Evolutionary conservation across 2,888 invertebrate species (phyloP).

Genomic region (Macropis europaea): DNA sequence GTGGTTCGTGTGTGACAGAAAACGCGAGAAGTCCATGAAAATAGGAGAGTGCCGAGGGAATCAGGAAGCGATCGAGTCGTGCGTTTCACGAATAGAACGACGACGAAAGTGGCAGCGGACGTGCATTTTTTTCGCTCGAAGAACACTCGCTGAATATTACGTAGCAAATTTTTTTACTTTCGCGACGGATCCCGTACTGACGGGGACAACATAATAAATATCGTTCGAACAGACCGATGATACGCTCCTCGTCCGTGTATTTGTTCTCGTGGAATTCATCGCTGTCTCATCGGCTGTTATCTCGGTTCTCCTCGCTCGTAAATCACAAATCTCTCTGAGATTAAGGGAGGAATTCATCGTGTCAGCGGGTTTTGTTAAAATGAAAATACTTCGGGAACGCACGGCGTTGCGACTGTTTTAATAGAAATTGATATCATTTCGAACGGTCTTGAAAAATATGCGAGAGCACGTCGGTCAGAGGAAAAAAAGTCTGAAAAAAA

Average conservation of each 20-base stretch:
- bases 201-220: slow-evolving; percentile 46
- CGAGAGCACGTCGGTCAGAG: not conserved
- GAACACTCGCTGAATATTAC: slow-evolving; percentile 44
- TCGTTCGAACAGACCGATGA: slow-evolving; percentile 14
- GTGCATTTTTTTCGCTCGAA: slow-evolving; percentile 10
- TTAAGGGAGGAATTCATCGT: slow-evolving; percentile 3
- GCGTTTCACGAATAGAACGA: too few relatives aligned
- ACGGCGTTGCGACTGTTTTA: slow-evolving; percentile 10
- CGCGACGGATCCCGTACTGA: slow-evolving; percentile 38
- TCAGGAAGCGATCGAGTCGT: too few relatives aligned
- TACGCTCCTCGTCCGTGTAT: too few relatives aligned
- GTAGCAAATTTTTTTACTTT: slow-evolving; percentile 48
- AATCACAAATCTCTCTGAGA: not conserved
- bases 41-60: too few relatives aligned
- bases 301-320: not conserved
- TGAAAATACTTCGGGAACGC: not conserved
- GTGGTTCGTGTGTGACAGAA: slow-evolving; percentile 40
- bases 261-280: too few relatives aligned
- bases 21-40: slow-evolving; percentile 31
- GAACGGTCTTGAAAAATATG: slow-evolving; percentile 15
- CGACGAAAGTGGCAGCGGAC: slow-evolving; percentile 28
- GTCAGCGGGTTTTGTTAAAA: slow-evolving; percentile 23
- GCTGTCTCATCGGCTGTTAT: not conserved
- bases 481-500: slow-evolving; percentile 1
- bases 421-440: slow-evolving; percentile 22